Base-by-base conservation (phyloP, 1,140 invertebrate genomes). In the Calliopsis andreniformis region DNA sequence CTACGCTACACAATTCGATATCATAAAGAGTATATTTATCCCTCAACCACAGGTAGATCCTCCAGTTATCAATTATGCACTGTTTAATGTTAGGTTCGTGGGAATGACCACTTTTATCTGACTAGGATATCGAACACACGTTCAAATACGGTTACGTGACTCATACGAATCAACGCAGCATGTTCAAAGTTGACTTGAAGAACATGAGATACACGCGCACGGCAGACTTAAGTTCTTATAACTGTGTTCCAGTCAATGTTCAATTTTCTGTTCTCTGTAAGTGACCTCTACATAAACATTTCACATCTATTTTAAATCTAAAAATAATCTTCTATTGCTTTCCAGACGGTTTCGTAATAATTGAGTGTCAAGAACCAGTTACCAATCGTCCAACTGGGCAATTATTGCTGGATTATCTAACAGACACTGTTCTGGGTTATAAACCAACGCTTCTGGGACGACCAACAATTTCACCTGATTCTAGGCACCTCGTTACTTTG, bases 141-240 rank as follows among this genome's bases (percentile, higher is more conserved):
- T 96, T 95, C 89, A 94, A 95, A 83, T 96, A 95, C 90, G 96
- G 95, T 16, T 97, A 97, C 84, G 95, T 96, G 7, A 95, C 95
- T 20, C 96, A 96, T 86, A 94, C 94, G 39, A 95, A 96, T 87
- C 95, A 96, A 86, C 89, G 95, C 61, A 95, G 95, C 30, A 92
- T 97, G 78, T 96, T 95, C 89, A 97, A 97, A 89, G 90, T 97
- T 20, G 95, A 96, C 88, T 90, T 97, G 84, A 94, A 94, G 23
- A 95, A 95, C 85, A 94, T 97, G 93, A 93, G 95, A 83, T 96
- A 96, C 87, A 94, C 95, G 39, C 94, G 95, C 78, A 95, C 95
- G 55, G 93, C 96, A 2, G 96, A 97, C 90, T 90, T 97, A 23
- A 94, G 94, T 2, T 93, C 94, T 8, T 96, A 96, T 90, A 95